phyloP scores from a whole-genome alignment of 1,140 invertebrate species.

The Yoshiicerus persimilis region DNA sequence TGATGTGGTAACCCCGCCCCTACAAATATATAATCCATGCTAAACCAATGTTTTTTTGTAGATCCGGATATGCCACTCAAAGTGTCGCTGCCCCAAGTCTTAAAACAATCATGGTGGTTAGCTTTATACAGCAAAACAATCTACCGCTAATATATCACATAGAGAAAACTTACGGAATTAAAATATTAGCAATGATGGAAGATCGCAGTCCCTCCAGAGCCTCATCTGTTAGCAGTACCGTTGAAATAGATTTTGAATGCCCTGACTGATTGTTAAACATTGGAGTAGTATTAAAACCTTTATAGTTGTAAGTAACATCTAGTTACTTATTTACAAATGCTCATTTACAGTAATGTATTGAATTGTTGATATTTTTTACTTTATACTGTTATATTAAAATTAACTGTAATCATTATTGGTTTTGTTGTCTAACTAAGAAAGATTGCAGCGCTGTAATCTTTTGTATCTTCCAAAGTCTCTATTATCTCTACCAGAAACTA shows the following conservation, averaged over 20 bases:
- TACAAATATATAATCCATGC: background rate
- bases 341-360: too few relatives aligned
- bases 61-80: background rate
- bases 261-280: background rate
- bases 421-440: too few relatives aligned
- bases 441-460: too few relatives aligned
- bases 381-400: too few relatives aligned
- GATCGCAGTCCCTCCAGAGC: background rate
- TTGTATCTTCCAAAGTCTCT: too few relatives aligned
- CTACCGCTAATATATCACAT: background rate
- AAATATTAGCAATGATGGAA: background rate
- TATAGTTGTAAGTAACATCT: too few relatives aligned
- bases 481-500: too few relatives aligned
- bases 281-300: too few relatives aligned
- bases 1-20: background rate
- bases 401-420: too few relatives aligned
- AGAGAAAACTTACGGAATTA: background rate
- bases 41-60: background rate
- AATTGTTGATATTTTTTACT: too few relatives aligned
- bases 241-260: background rate
- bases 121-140: background rate
- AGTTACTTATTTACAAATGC: too few relatives aligned
- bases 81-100: background rate
- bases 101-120: background rate
- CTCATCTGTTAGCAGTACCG: background rate